These are phyloP conservation scores for Caenorhabditis imperialis DNA, from an alignment of 2,888 invertebrate genomes.

Conservation along the genomic window DNA sequence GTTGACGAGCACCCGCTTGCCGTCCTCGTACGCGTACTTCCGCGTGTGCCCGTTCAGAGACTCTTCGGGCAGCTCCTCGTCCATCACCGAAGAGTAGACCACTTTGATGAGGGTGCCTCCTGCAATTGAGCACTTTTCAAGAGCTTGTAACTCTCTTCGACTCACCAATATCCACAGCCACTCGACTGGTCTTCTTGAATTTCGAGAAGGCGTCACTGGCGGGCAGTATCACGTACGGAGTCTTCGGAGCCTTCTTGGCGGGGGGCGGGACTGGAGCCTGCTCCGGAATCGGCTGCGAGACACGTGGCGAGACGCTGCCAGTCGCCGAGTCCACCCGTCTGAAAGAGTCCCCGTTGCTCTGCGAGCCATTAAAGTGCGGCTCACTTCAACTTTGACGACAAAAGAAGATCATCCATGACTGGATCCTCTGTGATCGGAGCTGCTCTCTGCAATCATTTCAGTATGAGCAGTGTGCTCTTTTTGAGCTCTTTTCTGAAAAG, in stretches of 20 bases:
- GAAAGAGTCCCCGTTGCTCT: no score
- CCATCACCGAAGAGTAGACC: conserved; percentile 80
- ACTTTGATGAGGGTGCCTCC: conserved; percentile 84
- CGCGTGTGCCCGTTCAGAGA: conserved; percentile 33
- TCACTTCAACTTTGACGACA: conserved; percentile 59
- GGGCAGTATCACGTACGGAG: conserved; percentile 66
- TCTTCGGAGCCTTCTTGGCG: conserved; percentile 52
- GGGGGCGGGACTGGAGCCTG: neutral
- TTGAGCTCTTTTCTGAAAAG: conserved; percentile 1
- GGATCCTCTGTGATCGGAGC: conserved; percentile 27
- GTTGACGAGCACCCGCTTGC: conserved; percentile 82
- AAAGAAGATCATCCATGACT: conserved; percentile 59
- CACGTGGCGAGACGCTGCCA: conserved; percentile 43
- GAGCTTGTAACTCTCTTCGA: no score
- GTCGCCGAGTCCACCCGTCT: conserved; percentile 55
- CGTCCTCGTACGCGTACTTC: conserved; percentile 52
- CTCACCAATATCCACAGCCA: conserved; percentile 85
- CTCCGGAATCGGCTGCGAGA: conserved; percentile 4
- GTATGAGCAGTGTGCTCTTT: neutral
- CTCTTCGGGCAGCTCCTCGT: conserved; percentile 53
- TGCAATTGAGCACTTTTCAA: conserved; percentile 76
- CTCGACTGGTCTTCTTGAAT: conserved; percentile 83
- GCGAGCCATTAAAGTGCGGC: neutral
- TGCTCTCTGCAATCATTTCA: conserved; percentile 16
- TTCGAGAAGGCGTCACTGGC: conserved; percentile 82